Conservation (phyloP, 2,113 vertebrate genomes). For the Perccottus glenii region DNA sequence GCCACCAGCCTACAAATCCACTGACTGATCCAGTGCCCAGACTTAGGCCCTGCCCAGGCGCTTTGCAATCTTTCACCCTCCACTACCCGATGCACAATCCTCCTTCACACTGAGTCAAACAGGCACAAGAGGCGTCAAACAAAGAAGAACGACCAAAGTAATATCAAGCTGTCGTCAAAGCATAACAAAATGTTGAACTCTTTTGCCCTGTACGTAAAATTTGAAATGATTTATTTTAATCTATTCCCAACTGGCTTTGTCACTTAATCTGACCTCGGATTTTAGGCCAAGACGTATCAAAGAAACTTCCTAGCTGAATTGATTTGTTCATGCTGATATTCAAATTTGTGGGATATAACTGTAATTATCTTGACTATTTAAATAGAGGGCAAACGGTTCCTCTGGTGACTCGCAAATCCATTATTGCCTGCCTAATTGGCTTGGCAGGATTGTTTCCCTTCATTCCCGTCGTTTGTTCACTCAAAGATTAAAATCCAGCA, state of each 20-base stretch:
- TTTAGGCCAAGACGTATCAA: slow-evolving; percentile 15
- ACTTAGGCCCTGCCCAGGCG: slow-evolving; percentile 62
- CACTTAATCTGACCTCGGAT: slow-evolving; percentile 29
- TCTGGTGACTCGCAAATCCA: slow-evolving; percentile 76
- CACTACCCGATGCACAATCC: slow-evolving; percentile 51
- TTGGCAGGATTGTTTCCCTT: slow-evolving; percentile 50
- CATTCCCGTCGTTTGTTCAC: slow-evolving; percentile 45
- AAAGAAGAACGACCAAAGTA: neutral
- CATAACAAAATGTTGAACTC: neutral
- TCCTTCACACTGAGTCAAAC: slow-evolving; percentile 22
- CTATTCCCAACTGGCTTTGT: slow-evolving; percentile 7
- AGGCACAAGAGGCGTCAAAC: neutral
- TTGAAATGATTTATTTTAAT: neutral
- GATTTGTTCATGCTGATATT: slow-evolving; percentile 70
- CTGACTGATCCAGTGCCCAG: slow-evolving; percentile 81
- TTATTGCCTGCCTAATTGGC: slow-evolving; percentile 75
- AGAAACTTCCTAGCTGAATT: slow-evolving; percentile 49
- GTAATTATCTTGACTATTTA: slow-evolving; percentile 78
- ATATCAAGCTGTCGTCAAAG: slow-evolving; percentile 17
- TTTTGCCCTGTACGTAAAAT: neutral
- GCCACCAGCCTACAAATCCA: slow-evolving; percentile 72
- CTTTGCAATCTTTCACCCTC: slow-evolving; percentile 61
- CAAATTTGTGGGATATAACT: slow-evolving; percentile 71
- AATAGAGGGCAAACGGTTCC: slow-evolving; percentile 75
- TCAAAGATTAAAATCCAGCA: slow-evolving; percentile 69